Percentiles rank a stretch among this genome's conserved stretches.
Conservation (phyloP, 1,140 invertebrate genomes). For the Drosophila lacertosa region DNA sequence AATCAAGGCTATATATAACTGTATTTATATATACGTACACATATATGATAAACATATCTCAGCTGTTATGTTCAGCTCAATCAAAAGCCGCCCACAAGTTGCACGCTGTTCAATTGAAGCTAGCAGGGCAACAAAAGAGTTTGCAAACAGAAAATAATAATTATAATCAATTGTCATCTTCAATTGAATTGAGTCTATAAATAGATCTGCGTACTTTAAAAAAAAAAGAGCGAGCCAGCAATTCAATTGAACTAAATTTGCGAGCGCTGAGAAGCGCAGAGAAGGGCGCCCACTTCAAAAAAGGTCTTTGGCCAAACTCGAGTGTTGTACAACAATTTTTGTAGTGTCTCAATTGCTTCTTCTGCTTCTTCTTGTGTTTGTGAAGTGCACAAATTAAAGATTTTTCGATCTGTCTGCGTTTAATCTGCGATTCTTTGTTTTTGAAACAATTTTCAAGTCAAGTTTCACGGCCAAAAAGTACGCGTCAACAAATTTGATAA, state of each 20-base stretch:
- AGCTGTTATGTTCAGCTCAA: slow-evolving; percentile 14
- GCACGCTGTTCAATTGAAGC: slow-evolving; percentile 44
- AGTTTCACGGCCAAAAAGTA: slow-evolving; percentile 70
- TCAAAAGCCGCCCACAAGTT: slow-evolving; percentile 27
- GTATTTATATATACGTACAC: slow-evolving; percentile 1
- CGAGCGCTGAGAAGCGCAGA: slow-evolving; percentile 28
- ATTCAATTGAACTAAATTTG: slow-evolving; percentile 81
- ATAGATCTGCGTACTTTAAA: slow-evolving; percentile 55
- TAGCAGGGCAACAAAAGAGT: slow-evolving; percentile 5
- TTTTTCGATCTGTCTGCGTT: neutral
- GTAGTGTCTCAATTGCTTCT: slow-evolving; percentile 3
- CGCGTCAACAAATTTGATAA: slow-evolving; percentile 27
- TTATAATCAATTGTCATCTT: slow-evolving; percentile 65
- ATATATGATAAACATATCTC: neutral
- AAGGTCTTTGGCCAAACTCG: slow-evolving; percentile 4
- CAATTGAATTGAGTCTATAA: slow-evolving; percentile 71
- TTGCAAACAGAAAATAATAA: slow-evolving; percentile 34
- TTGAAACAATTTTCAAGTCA: neutral
- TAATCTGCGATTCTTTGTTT: slow-evolving; percentile 2
- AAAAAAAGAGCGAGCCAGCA: slow-evolving; percentile 33
- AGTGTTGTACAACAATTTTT: slow-evolving; percentile 6
- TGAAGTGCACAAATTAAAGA: slow-evolving; percentile 7
- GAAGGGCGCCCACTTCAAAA: slow-evolving; percentile 19
- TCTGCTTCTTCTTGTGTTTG: too few species aligned
- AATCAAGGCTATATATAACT: slow-evolving; percentile 19